phyloP scores from a whole-genome alignment of 2,888 invertebrate species.

The Cancer borealis region DNA sequence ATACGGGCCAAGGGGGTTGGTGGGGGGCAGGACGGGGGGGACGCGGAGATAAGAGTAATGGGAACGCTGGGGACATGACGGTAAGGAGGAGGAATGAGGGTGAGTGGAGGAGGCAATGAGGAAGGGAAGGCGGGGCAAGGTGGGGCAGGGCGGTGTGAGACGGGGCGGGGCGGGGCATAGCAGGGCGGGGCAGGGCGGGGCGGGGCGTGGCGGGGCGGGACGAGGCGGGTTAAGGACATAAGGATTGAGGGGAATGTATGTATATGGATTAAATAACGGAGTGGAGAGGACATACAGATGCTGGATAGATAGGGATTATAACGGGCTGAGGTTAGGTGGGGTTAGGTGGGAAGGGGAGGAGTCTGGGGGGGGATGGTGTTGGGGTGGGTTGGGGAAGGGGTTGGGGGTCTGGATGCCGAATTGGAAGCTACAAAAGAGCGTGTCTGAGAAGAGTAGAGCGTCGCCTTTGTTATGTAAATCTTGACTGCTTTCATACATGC shows the following conservation, averaged over 20 bases:
- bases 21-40: neutral
- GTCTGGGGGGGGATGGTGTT: neutral
- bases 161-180: neutral
- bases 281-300: neutral
- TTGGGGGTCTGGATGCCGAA: neutral
- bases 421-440: neutral
- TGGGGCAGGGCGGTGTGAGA: neutral
- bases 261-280: neutral
- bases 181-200: neutral
- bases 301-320: neutral
- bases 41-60: neutral
- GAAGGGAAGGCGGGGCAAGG: neutral
- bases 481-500: conserved; percentile 5
- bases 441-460: neutral
- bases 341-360: neutral
- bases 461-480: conserved; percentile 13
- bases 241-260: neutral
- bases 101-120: neutral
- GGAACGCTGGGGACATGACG: neutral
- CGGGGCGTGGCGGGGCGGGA: neutral
- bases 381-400: neutral
- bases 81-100: no score
- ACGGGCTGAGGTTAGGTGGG: neutral
- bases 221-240: neutral
- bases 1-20: neutral